phyloP scores from a whole-genome alignment of 23 tunicate species.

The Ciona savignyi region DNA sequence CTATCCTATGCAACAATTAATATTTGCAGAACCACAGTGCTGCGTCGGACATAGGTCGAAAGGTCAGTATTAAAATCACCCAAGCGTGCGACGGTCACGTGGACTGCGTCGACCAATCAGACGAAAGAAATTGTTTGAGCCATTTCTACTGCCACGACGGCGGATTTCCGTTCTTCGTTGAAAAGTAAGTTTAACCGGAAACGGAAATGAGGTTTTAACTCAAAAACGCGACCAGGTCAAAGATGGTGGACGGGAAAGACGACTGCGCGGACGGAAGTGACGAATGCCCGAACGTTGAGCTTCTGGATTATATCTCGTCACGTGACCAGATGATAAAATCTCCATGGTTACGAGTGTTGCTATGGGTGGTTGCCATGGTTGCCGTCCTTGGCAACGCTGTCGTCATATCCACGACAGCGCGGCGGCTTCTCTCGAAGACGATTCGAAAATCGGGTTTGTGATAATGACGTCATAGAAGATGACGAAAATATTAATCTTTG shows the following conservation, averaged over 20 bases:
- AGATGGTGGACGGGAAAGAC: slow-evolving; percentile 28
- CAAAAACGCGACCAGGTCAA: too few relatives aligned
- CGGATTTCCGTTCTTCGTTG: slow-evolving; percentile 14
- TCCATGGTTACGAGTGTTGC: slow-evolving; percentile 11
- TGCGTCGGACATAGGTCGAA: background rate
- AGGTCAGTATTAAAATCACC: slow-evolving; percentile 19
- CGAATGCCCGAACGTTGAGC: slow-evolving; percentile 41
- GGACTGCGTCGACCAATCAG: slow-evolving; percentile 29
- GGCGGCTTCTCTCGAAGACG: background rate
- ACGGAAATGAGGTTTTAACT: too few relatives aligned
- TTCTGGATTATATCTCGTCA: slow-evolving; percentile 37
- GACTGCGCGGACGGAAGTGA: slow-evolving; percentile 67
- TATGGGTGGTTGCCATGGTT: slow-evolving; percentile 24
- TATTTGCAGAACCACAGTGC: too few relatives aligned
- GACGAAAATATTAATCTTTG: background rate
- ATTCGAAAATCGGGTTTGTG: background rate
- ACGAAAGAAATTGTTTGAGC: slow-evolving; percentile 36
- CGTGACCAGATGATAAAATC: slow-evolving; percentile 22
- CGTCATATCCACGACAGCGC: slow-evolving; percentile 13
- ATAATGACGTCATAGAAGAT: background rate
- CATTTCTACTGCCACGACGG: slow-evolving; percentile 47
- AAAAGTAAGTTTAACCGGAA: background rate
- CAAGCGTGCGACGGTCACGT: slow-evolving; percentile 52
- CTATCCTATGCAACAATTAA: too few relatives aligned
- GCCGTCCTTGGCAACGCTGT: slow-evolving; percentile 34